phyloP scores from a whole-genome alignment of 2,113 vertebrate genomes.

The Macaca nemestrina region DNA sequence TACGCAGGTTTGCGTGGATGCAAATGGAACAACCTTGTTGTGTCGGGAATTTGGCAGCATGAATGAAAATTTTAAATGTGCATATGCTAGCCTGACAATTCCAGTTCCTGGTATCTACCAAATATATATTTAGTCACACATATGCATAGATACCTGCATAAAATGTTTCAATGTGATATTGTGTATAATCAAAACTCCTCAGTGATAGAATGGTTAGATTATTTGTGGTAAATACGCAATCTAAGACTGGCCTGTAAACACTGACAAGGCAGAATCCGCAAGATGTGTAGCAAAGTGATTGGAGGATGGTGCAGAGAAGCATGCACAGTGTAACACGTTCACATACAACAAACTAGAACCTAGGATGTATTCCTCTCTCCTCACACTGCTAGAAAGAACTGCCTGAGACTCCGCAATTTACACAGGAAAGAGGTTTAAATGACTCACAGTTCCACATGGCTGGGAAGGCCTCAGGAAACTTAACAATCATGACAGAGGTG shows the following conservation, averaged over 20 bases:
- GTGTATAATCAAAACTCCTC: rapidly evolving
- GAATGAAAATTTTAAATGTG: background rate
- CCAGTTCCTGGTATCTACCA: background rate
- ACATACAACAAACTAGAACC: rapidly evolving
- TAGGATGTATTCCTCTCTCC: too few species aligned
- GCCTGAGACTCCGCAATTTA: too few species aligned
- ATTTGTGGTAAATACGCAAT: background rate
- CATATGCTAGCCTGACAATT: background rate
- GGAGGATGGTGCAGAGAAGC: rapidly evolving
- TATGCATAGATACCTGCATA: background rate
- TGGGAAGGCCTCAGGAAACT: too few species aligned
- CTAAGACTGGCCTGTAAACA: background rate
- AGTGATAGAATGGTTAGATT: rapidly evolving
- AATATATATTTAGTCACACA: background rate
- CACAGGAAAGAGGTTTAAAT: too few species aligned
- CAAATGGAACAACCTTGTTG: background rate
- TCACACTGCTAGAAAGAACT: too few species aligned
- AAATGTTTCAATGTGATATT: background rate
- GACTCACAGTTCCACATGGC: too few species aligned
- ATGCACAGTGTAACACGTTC: rapidly evolving
- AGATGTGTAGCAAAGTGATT: rapidly evolving
- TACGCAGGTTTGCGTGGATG: background rate
- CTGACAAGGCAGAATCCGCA: background rate
- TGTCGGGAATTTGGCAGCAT: background rate
- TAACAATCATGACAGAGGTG: too few species aligned